A percentile compares a stretch with the other conserved stretches of the same genome.
Conservation (phyloP, 2,888 invertebrate genomes). For the Conus canariensis region DNA sequence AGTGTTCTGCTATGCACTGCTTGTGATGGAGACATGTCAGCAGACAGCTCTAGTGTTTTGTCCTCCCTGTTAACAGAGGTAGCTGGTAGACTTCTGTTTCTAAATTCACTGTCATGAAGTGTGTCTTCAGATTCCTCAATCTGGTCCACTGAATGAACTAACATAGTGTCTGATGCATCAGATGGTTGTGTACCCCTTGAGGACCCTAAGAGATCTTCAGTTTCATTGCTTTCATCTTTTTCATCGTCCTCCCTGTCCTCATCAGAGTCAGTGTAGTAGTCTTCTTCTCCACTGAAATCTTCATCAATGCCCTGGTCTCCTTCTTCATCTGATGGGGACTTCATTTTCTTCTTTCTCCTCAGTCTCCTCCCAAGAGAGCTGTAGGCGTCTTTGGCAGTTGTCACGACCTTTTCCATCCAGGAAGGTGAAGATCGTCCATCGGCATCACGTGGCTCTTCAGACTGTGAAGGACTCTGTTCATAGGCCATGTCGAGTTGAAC, state of each 20-base stretch:
- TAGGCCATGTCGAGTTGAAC: neutral
- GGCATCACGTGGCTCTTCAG: neutral
- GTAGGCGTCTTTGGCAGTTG: slow-evolving; percentile 21
- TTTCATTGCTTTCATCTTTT: neutral
- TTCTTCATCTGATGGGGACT: neutral
- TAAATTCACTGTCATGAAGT: too few species aligned
- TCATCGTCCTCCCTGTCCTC: neutral
- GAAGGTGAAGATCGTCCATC: slow-evolving; percentile 19
- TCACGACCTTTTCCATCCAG: slow-evolving; percentile 13
- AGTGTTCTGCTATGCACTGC: too few species aligned
- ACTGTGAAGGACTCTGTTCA: neutral
- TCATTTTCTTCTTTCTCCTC: slow-evolving; percentile 11
- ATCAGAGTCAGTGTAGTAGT: neutral
- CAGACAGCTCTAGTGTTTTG: too few species aligned
- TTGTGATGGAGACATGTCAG: too few species aligned
- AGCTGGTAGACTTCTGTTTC: too few species aligned
- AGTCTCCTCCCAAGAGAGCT: neutral
- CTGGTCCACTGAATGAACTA: neutral
- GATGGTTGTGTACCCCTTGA: neutral
- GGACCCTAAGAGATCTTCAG: neutral
- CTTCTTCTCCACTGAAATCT: neutral
- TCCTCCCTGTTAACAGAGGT: too few species aligned
- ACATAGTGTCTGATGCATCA: neutral
- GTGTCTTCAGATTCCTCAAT: neutral
- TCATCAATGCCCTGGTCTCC: neutral